Evolutionary conservation across 2,797 vertebrate genomes (phyloP).

Genomic region (Bovichtus diacanthus): DNA sequence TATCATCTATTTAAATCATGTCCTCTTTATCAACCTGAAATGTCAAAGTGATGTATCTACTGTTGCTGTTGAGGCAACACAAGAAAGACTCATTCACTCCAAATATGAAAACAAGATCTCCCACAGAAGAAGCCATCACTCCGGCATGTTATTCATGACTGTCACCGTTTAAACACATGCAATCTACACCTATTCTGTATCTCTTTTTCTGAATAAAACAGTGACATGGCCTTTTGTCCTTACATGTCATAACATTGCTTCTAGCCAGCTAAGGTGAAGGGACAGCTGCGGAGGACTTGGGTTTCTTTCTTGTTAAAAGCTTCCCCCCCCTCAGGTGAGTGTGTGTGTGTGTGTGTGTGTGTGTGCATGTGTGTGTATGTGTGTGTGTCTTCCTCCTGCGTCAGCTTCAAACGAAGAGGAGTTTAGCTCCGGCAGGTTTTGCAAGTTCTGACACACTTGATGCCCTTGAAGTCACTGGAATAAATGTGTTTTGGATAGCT

Average conservation of each 20-base stretch:
- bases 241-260: constrained; percentile 76
- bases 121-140: not conserved
- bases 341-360: constrained; percentile 21
- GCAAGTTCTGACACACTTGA: constrained; percentile 51
- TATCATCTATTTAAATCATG: not conserved
- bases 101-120: constrained; percentile 45
- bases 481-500: constrained; percentile 47
- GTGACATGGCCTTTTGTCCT: constrained; percentile 63
- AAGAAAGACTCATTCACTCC: not conserved
- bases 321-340: constrained; percentile 12
- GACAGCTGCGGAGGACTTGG: constrained; percentile 37
- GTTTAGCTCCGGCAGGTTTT: constrained; percentile 51
- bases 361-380: constrained; percentile 10
- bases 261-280: constrained; percentile 49
- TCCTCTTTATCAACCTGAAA: not conserved
- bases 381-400: constrained; percentile 25
- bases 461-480: constrained; percentile 55
- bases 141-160: constrained; percentile 18
- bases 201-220: constrained; percentile 22
- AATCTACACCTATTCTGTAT: constrained; percentile 60
- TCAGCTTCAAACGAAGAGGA: constrained; percentile 48
- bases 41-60: constrained; percentile 11
- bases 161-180: constrained; percentile 33
- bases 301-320: constrained; percentile 59
- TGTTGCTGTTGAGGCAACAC: not conserved